Evolutionary conservation across 2,797 vertebrate genomes (phyloP).

Genomic region (Sus cebifrons): DNA sequence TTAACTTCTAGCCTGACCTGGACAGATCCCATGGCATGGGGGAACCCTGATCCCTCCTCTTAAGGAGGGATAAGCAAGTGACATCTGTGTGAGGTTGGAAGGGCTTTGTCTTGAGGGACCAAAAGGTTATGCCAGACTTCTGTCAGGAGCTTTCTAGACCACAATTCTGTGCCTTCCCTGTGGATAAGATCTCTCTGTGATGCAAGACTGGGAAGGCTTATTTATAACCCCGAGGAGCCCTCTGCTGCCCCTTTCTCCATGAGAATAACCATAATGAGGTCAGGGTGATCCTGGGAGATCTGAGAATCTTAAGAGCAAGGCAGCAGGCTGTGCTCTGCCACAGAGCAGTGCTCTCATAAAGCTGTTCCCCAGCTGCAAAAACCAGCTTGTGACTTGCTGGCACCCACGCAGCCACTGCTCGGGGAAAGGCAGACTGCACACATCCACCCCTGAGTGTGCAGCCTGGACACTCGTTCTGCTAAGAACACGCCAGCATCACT

Average conservation of each 20-base stretch:
- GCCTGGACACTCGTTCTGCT: background rate
- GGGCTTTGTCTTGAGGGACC: background rate
- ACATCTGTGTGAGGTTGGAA: background rate
- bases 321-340: fast-evolving
- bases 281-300: background rate
- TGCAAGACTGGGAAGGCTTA: background rate
- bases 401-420: background rate
- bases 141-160: background rate
- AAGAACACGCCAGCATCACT: fast-evolving
- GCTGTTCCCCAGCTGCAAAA: background rate
- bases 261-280: background rate
- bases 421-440: background rate
- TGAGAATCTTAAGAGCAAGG: background rate
- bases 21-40: background rate
- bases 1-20: background rate
- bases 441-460: background rate
- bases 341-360: background rate
- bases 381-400: background rate
- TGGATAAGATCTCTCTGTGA: background rate
- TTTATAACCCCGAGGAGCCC: background rate
- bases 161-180: background rate
- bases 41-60: background rate
- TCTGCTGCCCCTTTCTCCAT: background rate
- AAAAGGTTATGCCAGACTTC: background rate
- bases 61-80: background rate